Base-by-base conservation (phyloP, 2,888 invertebrate genomes). In the Amblyjoppa fuscipennis region DNA sequence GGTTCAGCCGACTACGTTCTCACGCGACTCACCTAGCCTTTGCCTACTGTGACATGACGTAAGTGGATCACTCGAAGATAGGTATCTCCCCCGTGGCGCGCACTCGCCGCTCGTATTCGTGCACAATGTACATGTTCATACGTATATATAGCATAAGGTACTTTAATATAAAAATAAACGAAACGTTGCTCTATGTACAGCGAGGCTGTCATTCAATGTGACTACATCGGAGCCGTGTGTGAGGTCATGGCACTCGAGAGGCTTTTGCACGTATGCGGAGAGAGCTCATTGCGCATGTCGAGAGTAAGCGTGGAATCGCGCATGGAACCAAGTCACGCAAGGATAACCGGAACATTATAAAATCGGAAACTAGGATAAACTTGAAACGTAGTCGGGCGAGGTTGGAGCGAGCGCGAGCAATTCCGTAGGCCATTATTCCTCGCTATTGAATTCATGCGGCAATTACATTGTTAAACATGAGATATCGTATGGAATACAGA, bases 11-110 rank as follows among this genome's bases (percentile, higher is more conserved):
- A 68, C 61, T 78, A 70, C 83, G 83, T 84, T 87, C 87, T 85
- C 88, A 88, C 87, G 87, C 76, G 73, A 83, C 41, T 69, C 74
- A 45, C 69, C 75, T 70, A 69, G 85, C 51, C 34, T 77, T 71
- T 75, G 51, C 59, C 16, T 68, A 51, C 77, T 78, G 64, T 28
- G 59, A 74, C 80, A 76, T 86, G 82, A 86, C 81, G 82, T 86
- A 86, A 86, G 84, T 84, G 84, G 86, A 86, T 87, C 84, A 79
- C 74, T 71, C 41, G 74, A 75, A 84, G 85, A 86, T 80, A 61
- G 34, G 7, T 80, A 82, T 85, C 74, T 83, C 78, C 53, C 31
- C 34, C 53, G 4, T 75, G 38, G 7, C 70, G 49, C 45, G 56
- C 25, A 56, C 38, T 53, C 45, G 70, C 13, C n/a, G 25, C 28